Base-by-base conservation (phyloP, 2,888 invertebrate genomes). In the Brenthis ino region DNA sequence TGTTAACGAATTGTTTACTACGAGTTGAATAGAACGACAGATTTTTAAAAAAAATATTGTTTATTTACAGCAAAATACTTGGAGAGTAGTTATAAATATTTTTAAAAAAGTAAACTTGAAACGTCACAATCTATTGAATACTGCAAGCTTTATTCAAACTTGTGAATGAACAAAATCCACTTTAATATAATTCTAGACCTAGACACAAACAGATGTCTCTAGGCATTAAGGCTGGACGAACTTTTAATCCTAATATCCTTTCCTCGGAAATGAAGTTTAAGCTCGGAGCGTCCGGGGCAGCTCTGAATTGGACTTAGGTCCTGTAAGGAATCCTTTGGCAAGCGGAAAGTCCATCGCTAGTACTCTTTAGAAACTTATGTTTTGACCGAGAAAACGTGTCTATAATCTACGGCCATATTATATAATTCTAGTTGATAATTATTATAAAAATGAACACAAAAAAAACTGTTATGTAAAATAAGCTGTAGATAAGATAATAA, bases 221-320 rank as follows among this genome's bases (percentile, higher is more conserved):
- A 76, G 77, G 83, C 80, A 84, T 85, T 83, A 86, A 81, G 81
- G 75, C 80, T 76, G 75, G 82, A 72, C 79, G 77, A 90, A 91
- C 87, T 91, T 90, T 88, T 88, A 90, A 91, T 89, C 89, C 80
- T 84, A 85, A 88, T 87, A 87, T 86, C 86, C 88, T 85, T 84
- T 85, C 80, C 80, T 85, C 86, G 89, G 86, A 91, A 91, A 89
- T 89, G 83, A 88, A 88, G 88, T 90, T 88, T 86, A 83, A 86
- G 86, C 82, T 84, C 78, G 78, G 79, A 77, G 80, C 83, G 85
- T 85, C 81, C 81, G 80, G 77, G 61, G 70, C 68, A 71, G 76
- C 68, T 74, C 75, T 73, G 76, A 74, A 75, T 75, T 75, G 79
- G 78, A 81, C 79, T 82, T 82, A 82, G 82, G 77, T 78, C 80